These are phyloP conservation scores for Rhinogobius similis DNA, from an alignment of 2,113 vertebrate species.

Conservation along the genomic window DNA sequence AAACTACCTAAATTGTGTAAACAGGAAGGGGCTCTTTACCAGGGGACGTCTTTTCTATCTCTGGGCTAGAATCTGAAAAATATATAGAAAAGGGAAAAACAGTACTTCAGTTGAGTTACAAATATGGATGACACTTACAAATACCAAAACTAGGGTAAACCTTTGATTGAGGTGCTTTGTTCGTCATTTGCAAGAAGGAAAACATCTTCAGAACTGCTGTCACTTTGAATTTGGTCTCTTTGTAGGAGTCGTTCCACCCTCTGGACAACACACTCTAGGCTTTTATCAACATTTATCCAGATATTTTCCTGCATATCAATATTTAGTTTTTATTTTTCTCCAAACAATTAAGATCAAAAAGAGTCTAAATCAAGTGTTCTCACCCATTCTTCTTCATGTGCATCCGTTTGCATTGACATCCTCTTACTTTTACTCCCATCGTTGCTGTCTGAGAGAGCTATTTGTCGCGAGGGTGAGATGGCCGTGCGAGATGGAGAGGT, in stretches of 20 bases:
- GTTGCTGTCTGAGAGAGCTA: conserved; percentile 81
- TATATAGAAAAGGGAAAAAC: conserved; percentile 56
- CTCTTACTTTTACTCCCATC: conserved; percentile 88
- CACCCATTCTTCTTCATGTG: conserved; percentile 97
- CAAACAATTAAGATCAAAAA: neutral
- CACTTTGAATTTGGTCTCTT: conserved; percentile 85
- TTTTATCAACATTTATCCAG: conserved; percentile 97
- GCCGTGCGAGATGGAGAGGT: conserved; percentile 81
- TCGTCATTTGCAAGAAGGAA: conserved; percentile 79
- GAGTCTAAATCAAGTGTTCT: conserved; percentile 25
- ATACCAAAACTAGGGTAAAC: conserved; percentile 59
- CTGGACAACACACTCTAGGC: conserved; percentile 96
- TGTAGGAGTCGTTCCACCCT: conserved; percentile 91
- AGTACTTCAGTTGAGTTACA: neutral
- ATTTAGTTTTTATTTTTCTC: neutral
- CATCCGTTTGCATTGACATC: conserved; percentile 86
- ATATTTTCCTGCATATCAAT: conserved; percentile 86
- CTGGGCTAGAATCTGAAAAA: conserved; percentile 86
- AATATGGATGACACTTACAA: neutral
- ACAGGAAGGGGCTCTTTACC: conserved; percentile 73
- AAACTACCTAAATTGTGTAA: neutral
- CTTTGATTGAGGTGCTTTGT: conserved; percentile 84
- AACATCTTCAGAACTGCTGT: conserved; percentile 89
- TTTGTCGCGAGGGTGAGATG: conserved; percentile 85
- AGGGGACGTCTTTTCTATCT: conserved; percentile 86